Conservation (phyloP, 2,888 invertebrate genomes). For the Lithophane semibrunnea region DNA sequence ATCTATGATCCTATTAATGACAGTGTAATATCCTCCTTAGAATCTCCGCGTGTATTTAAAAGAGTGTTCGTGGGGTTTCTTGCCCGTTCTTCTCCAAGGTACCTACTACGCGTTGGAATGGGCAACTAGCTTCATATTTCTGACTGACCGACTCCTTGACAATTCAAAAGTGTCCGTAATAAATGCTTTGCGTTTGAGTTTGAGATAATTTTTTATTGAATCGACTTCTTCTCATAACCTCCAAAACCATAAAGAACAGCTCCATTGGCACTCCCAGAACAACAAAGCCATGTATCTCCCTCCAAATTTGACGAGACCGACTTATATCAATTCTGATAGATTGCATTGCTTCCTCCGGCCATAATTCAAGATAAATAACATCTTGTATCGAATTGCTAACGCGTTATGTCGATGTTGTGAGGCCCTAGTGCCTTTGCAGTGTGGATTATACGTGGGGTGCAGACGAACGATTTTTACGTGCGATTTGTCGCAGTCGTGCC, state of each 20-base stretch:
- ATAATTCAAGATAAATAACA: constrained; percentile 71
- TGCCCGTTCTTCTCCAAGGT: too few relatives aligned
- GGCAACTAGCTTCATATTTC: too few relatives aligned
- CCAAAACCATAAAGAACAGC: not conserved
- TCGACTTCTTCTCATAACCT: too few relatives aligned
- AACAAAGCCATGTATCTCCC: constrained; percentile 28
- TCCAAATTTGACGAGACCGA: constrained; percentile 49
- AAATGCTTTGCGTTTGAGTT: too few relatives aligned
- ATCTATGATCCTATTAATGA: too few relatives aligned
- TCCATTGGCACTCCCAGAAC: not conserved
- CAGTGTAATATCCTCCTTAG: too few relatives aligned
- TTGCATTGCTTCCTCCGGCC: constrained; percentile 53
- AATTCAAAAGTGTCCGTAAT: too few relatives aligned
- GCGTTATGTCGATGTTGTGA: constrained; percentile 65
- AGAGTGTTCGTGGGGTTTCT: too few relatives aligned
- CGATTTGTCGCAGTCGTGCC: constrained; percentile 33
- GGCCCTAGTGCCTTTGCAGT: constrained; percentile 52
- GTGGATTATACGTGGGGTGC: constrained; percentile 27
- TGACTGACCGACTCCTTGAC: too few relatives aligned
- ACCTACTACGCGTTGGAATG: too few relatives aligned
- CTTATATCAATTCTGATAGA: constrained; percentile 60
- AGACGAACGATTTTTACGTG: constrained; percentile 31
- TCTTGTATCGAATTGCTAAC: constrained; percentile 73
- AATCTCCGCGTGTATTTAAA: too few relatives aligned
- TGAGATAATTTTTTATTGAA: too few relatives aligned